Base-by-base conservation (phyloP, 2,888 invertebrate genomes). In the Tachina fera region DNA sequence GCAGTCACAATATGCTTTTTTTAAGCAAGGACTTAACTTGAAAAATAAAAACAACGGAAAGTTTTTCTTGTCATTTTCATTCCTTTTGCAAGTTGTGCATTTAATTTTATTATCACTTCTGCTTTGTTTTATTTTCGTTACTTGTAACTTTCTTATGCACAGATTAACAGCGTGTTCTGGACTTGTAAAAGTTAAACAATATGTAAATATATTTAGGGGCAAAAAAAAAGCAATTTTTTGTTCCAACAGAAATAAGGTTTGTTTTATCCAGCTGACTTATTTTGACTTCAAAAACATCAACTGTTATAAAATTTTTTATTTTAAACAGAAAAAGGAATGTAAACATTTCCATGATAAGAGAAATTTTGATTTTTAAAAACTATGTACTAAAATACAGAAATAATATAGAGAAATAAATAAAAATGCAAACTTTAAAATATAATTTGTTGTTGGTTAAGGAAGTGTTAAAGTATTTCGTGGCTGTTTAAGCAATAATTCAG, bases 51-150 rank as follows among this genome's bases (percentile, higher is more conserved):
- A 53, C 47, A 31, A 31, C 31, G 31, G 6, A 83, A 75, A 80
- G 56, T 53, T 75, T 84, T 70, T 53, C 22, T 74, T 82, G 60
- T 68, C 31, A 19, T 63, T 75, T 61, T 19, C 39, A 39, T 61
- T 43, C 19, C n/a, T 67, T 39, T 49, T 63, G 65, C 39, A 76
- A 77, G 80, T 63, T 81, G 77, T 77, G 76, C 72, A 72, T 81
- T 84, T 80, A 77, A 31, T 72, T 74, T 76, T 84, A 67, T 84
- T 84, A 60, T 77, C 71, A 51, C 47, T 80, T 65, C 45, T 75
- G 65, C 65, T 61, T 47, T 39, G 19, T 49, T 13, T 45, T 56
- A 11, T 47, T 80, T 72, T 76, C 16, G 56, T 76, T 49, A 53
- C 53, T 76, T 71, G 19, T 72, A 22, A 53, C 39, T n/a, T 45